Evolutionary conservation across 2,888 invertebrate genomes (phyloP).

Genomic region (Volucella inflata): DNA sequence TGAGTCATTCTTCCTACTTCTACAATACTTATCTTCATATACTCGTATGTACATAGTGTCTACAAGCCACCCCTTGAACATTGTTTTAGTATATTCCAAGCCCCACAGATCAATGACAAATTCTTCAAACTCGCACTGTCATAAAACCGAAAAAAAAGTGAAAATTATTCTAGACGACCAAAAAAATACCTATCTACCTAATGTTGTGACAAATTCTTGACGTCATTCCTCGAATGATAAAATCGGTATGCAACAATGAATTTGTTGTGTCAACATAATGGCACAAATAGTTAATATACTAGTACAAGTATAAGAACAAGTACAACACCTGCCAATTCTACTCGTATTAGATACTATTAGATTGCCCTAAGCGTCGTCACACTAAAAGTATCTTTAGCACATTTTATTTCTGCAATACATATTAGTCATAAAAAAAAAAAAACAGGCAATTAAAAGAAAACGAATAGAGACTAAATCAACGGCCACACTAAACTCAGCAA

Average conservation of each 20-base stretch:
- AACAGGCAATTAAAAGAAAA: background rate
- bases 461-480: too few relatives aligned
- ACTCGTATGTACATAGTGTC: background rate
- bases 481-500: conserved; percentile 31
- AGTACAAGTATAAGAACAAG: background rate
- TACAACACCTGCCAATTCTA: conserved; percentile 54
- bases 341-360: conserved; percentile 8
- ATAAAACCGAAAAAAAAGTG: conserved; percentile 29
- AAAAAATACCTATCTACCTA: background rate
- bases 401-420: background rate
- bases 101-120: conserved; percentile 21
- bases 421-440: conserved; percentile 53
- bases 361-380: conserved; percentile 14
- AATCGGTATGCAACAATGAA: conserved; percentile 49
- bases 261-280: conserved; percentile 67
- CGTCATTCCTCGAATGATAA: conserved; percentile 45
- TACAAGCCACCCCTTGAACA: conserved; percentile 8
- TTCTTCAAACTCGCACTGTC: conserved; percentile 39
- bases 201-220: background rate
- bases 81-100: conserved; percentile 6
- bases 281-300: conserved; percentile 30
- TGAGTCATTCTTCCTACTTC: background rate
- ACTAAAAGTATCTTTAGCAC: conserved; percentile 33
- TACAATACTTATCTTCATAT: background rate
- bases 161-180: conserved; percentile 8